Base-by-base conservation (phyloP, 2,888 invertebrate genomes). In the Hylaea fasciaria region DNA sequence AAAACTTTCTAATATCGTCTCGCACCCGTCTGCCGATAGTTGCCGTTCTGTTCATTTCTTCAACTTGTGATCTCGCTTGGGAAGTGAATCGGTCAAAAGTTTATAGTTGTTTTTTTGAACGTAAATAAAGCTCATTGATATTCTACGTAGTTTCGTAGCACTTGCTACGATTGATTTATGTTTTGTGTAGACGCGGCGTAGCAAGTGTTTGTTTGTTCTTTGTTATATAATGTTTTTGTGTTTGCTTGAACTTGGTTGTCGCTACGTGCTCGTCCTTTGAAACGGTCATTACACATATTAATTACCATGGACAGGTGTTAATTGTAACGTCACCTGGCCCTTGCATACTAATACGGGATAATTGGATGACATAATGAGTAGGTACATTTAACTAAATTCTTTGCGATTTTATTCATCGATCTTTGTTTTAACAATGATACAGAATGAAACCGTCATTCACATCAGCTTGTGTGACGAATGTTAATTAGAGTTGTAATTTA, bases 1-100 rank as follows among this genome's bases (percentile, higher is more conserved):
- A 47, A 72, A 85, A 86, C 79, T 86, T 86, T 40, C 40, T 76
- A 74, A 76, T 57, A 35, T 41, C 78, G 85, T 87, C 85, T 86
- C 84, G 82, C 74, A 80, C 68, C 73, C 72, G 83, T 84, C 85
- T 83, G 66, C 76, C 73, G 67, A 77, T 80, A 80, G 80, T 83
- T 80, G 71, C 62, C 66, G 22, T 37, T 3, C 2, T 11, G 74
- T 73, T 78, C 76, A 79, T 78, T 78, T 76, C 72, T 69, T 14
- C 66, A 54, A 61, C 70, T 68, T 55, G 65, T 65, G 62, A 65
- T 45, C 59, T 22, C 22, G 2, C 22, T 22, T 35, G 11, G 12
- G 12, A 47, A 10, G 40, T n/a, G 14, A 45, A 29, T 5, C 0
- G 29, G n/a, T n/a, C 14, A 29, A 14, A 46, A 39, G n/a, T n/a